Conservation (phyloP, 2,113 vertebrate species). For the Lamprotornis superbus region DNA sequence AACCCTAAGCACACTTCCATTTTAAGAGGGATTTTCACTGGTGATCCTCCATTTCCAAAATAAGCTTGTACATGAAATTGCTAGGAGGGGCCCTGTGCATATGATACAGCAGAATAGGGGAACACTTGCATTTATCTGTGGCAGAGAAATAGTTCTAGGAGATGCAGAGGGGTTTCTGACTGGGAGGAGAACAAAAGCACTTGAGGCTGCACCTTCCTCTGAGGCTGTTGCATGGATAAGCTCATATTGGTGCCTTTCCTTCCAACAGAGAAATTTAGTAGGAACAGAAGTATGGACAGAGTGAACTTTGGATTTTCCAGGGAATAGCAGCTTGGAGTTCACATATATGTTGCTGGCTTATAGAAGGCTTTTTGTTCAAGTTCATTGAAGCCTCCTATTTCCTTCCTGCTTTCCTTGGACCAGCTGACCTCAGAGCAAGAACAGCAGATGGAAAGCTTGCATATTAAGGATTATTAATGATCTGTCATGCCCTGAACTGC, state of each 20-base stretch:
- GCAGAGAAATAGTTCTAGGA: background rate
- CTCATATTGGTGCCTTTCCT: constrained; percentile 15
- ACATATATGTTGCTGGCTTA: background rate
- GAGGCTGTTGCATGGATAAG: background rate
- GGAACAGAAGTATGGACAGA: background rate
- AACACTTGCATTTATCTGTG: background rate
- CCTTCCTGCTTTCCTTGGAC: constrained; percentile 40
- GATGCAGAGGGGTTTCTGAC: background rate
- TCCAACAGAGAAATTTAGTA: background rate
- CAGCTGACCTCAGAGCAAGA: constrained; percentile 33
- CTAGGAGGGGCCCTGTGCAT: background rate
- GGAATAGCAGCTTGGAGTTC: background rate
- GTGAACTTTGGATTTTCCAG: constrained; percentile 6
- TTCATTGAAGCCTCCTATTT: constrained; percentile 47
- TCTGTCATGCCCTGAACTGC: background rate
- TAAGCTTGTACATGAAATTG: background rate
- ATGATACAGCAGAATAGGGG: background rate
- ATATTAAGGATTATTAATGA: constrained; percentile 13
- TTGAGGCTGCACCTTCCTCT: background rate
- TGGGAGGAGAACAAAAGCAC: background rate
- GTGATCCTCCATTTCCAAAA: background rate
- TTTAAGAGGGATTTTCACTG: background rate
- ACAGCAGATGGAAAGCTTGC: constrained; percentile 17
- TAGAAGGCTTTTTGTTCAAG: constrained; percentile 25
- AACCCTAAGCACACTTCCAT: background rate